Base-by-base conservation (phyloP, 2,113 vertebrate genomes). In the Chionomys nivalis region DNA sequence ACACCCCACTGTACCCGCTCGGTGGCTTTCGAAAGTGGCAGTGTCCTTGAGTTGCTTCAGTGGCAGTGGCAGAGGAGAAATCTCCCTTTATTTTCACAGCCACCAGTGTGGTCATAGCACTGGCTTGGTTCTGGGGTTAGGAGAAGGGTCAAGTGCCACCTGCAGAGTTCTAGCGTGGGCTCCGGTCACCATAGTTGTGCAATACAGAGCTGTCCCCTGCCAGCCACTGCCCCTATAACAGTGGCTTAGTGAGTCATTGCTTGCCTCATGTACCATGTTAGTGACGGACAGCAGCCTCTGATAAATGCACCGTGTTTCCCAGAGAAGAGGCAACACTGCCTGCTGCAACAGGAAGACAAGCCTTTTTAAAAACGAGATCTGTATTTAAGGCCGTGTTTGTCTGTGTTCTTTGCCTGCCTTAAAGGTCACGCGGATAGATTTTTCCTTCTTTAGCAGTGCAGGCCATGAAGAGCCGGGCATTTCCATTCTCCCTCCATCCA, bases 401-500 rank as follows among this genome's bases (percentile, higher is more conserved):
- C 96, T 83, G 89, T 90, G 90, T 78, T 87, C 94, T n/a, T 66
- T 36, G 63, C 89, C 83, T 87, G 55, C 55, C 3, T 16, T 66
- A 93, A 97, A 97, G 97, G 96, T 96, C 97, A 96, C 90, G 93
- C 16, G 3, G 82, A 95, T 93, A 96, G 91, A 96, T 95, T 95
- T 97, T 93, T 90, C 96, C 95, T 95, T 95, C 94, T 70, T 89
- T 73, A 91, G 93, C 95, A 79, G 93, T 83, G 93, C 95, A 63
- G 96, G 95, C 97, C 52, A 96, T 19, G 42, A 88, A 94, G 97
- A 95, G 42, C 98, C 68, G 96, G 98, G 98, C 97, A 93, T 96
- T 98, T 98, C 98, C 98, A 97, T 98, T 99, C 98, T 96, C 98
- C 97, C 98, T 97, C 98, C 98, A 96, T 93, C 95, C 97, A 47